Evolutionary conservation across 1,140 invertebrate species (phyloP).

Genomic region (Paralvinella palmiformis): DNA sequence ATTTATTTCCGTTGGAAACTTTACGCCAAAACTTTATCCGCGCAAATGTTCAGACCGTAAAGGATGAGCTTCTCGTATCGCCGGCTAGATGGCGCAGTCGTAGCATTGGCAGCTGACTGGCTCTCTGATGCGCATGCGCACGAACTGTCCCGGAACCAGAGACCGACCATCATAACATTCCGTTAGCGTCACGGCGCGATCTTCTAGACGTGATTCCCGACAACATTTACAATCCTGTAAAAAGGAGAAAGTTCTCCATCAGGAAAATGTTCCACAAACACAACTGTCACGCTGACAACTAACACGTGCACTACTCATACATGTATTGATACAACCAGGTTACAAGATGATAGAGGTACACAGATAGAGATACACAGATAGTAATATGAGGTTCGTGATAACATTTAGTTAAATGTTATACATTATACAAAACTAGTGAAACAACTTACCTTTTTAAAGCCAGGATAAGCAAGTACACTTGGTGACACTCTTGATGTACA

Average conservation of each 20-base stretch:
- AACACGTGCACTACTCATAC: background rate
- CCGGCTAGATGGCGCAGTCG: background rate
- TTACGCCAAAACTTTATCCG: too few species aligned
- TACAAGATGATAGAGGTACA: background rate
- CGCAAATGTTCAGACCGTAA: too few species aligned
- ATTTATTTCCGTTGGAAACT: too few species aligned
- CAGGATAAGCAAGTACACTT: background rate
- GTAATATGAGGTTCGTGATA: background rate
- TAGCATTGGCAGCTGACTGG: background rate
- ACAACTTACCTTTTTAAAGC: slow-evolving; percentile 3
- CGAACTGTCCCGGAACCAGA: background rate
- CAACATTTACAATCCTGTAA: slow-evolving; percentile 3
- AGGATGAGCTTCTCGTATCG: too few species aligned
- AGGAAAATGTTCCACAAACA: too few species aligned
- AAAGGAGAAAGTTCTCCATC: background rate
- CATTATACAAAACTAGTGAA: background rate
- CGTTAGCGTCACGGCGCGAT: background rate
- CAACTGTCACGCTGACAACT: too few species aligned
- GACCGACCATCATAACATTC: background rate
- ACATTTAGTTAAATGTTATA: background rate
- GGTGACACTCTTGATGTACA: background rate
- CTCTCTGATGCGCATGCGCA: background rate
- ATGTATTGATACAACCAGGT: background rate
- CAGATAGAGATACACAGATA: background rate
- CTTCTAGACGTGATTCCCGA: background rate